Evolutionary conservation across 2,113 vertebrate species (phyloP), one percentile per base, ranked within the genome.

Genomic region (Albula goreensis): DNA sequence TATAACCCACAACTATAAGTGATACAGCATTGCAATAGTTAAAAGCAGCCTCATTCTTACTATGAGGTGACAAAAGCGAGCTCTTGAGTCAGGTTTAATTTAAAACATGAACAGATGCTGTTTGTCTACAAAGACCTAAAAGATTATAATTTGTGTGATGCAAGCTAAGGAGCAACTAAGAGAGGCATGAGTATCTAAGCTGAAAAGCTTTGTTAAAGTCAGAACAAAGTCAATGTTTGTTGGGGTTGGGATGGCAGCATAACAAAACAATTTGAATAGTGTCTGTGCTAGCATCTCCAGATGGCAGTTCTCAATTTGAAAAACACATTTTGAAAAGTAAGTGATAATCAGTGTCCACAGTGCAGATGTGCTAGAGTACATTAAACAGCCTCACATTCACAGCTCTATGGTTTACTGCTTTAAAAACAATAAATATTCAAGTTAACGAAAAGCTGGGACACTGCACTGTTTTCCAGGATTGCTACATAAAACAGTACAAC

Each of bases 91-190:
- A 25, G 25, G 48, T 66, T 81, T 83, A 50, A 87, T 82, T 85
- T 83, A 87, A 77, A 57, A 84, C 80, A 15, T 52, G 85, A 83
- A 82, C 88, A 89, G 83, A 84, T 84, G 85, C 85, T 88, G 85
- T 85, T 84, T 89, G 81, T 70, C 63, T 51, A 82, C 49, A 49
- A 63, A 79, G 80, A 19, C 78, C 85, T 22, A 25, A 22, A 83
- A 51, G 77, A 87, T 83, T 63, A 49, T 51, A 78, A 50, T 48
- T 22, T 70, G 60, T 83, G 78, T 82, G 52, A 85, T 81, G 53
- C 87, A 77, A 80, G 84, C 77, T 84, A 85, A 87, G 31, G 80
- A 66, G 48, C 80, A 85, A 78, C 77, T 79, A 78, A 50, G 80
- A 77, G 63, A 53, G 19, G 53, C 80, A 48, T n/a, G 51, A 22